Base-by-base conservation (phyloP, 2,113 vertebrate species). In the Anser brachyrhynchus region DNA sequence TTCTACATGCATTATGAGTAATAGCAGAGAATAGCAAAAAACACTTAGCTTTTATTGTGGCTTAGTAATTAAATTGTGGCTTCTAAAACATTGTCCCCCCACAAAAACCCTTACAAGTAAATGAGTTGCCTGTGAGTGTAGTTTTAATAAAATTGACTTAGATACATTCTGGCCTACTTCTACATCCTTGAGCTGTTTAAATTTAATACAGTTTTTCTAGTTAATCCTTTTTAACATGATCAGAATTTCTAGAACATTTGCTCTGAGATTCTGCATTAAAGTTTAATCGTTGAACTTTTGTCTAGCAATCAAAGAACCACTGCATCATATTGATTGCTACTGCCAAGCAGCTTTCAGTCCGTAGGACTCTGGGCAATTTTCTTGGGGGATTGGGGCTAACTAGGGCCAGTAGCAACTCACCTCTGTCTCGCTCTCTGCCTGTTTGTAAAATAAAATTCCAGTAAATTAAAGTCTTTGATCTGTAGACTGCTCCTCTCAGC, bases 261-360 rank as follows among this genome's bases (percentile, higher is more conserved):
- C 35, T 94, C 70, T 78, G 69, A 87, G 46, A 64, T 84, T 82
- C 83, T 87, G 11, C 52, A 86, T 86, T 93, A 71, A 91, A 89
- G 44, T 96, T 96, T 90, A 92, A 71, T 83, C 0, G 0, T 10
- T 85, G 86, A 81, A 93, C 86, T 82, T 95, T 73, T 87, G 49
- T 87, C 80, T 91, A 83, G 77, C 86, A 93, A 73, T 94, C 93
- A 93, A 76, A 93, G 86, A 84, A 62, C 58, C 11, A 82, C 83
- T 90, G 46, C 84, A 87, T 89, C 80, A 66, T 58, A 73, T 87
- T 90, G 86, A 96, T 92, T 86, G 66, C 61, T 90, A 41, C 73
- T 94, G 86, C 77, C 93, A 91, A 91, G 73, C 51, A n/a, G 49
- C 66, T 89, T 77, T 93, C 57, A 70, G 49, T 72, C 54, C 39